A percentile compares a stretch with the other conserved stretches of the same genome.
phyloP scores from a whole-genome alignment of 2,888 invertebrate genomes.

The Tetragnatha montana region DNA sequence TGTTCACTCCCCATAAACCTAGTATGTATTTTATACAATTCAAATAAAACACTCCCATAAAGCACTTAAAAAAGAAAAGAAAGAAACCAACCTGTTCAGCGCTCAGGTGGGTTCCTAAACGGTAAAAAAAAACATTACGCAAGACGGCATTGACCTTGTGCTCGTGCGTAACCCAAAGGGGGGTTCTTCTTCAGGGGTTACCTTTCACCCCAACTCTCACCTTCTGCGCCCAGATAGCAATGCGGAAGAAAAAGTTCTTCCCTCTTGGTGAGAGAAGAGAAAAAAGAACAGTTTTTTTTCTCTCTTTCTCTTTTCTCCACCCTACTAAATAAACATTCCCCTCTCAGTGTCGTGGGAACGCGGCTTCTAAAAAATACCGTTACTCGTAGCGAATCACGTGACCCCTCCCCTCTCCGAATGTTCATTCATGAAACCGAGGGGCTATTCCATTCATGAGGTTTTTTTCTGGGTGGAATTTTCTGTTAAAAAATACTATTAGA shows the following conservation, averaged over 20 bases:
- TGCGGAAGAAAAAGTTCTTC: conserved; percentile 66
- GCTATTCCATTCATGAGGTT: conserved; percentile 16
- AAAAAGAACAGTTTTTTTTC: neutral
- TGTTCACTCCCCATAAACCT: no score
- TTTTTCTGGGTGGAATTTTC: neutral
- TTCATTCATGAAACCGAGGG: conserved; percentile 49
- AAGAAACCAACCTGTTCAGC: neutral
- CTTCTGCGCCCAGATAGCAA: conserved; percentile 33
- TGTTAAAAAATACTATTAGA: no score
- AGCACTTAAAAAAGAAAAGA: neutral
- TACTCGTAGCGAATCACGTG: conserved; percentile 13
- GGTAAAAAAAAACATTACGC: conserved; percentile 1
- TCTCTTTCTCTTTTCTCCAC: neutral
- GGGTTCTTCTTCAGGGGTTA: neutral
- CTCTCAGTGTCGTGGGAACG: conserved; percentile 51
- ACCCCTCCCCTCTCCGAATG: conserved; percentile 3
- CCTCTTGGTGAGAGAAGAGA: conserved; percentile 17
- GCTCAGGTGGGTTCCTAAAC: neutral
- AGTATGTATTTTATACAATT: no score
- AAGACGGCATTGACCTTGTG: conserved; percentile 55
- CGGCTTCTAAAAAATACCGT: conserved; percentile 48
- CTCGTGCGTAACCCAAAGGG: conserved; percentile 27
- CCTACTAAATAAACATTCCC: conserved; percentile 52
- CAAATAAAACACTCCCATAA: neutral
- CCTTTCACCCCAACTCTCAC: conserved; percentile 61